Evolutionary conservation across 2,888 invertebrate species (phyloP), one percentile per base, ranked within the genome.

Genomic region (Acleris sparsana): DNA sequence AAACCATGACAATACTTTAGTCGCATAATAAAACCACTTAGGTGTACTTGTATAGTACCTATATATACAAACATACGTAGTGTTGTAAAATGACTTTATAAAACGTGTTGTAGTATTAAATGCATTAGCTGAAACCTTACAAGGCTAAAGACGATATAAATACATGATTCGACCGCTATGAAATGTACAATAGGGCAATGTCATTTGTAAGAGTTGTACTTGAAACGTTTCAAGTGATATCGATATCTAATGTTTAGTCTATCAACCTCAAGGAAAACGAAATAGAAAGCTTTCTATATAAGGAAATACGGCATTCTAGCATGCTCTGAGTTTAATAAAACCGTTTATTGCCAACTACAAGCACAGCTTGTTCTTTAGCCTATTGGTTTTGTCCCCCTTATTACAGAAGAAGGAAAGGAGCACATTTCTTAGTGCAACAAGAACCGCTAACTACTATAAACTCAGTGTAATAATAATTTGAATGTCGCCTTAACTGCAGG

Each of bases 101-200:
- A 44, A 43, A 16, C 44, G 29, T 46, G 46, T 53, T 7, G 48
- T 18, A 18, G 53, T 57, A 63, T 39, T 53, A 53, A 25, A 52
- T 25, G 53, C 48, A 53, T 48, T 39, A 46, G 59, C 22, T 53
- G 64, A 64, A 64, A 59, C 64, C 64, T 48, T 48, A 64, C 53
- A 39, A 59, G 18, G 6, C 55, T 16, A 7, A 53, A 48, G 43
- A 39, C 16, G 53, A 55, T 48, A 4, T 62, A 62, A 62, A 48
- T 33, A 39, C 22, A 53, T 17, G 58, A 46, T 63, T 57, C 44
- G 51, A 48, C 29, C 22, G 33, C 29, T 46, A 44, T 18, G 20
- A 33, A 20, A 7, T 18, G n/a, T 17, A 56, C 22, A 33, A 57
- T 18, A 53, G 39, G 11, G 20, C 44, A 43, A 25, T 43, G 55